Evolutionary conservation across 2,888 invertebrate genomes (phyloP), one percentile per base, ranked within the genome.

Genomic region (Zaprionus obscuricornis): DNA sequence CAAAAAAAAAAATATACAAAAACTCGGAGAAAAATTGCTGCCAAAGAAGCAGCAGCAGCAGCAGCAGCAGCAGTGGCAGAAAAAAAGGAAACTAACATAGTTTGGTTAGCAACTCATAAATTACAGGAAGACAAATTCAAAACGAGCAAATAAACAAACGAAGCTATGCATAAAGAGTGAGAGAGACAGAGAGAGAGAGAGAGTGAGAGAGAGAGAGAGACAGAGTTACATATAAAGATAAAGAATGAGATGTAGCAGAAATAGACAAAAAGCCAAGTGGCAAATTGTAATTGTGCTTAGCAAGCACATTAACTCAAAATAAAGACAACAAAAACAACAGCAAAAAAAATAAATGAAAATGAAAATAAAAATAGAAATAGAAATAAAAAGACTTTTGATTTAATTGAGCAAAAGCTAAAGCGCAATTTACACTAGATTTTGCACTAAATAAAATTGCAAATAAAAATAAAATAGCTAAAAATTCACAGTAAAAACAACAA

Each of bases 91-190:
- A 36, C 5, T 33, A 36, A 4, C 33, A 54, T 34, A 43, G 7
- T 31, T 46, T 55, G 56, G 55, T 66, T 63, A 57, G 54, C 56
- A 68, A 75, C 67, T 67, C 78, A 78, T 81, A 78, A 78, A 78
- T 78, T 74, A 78, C 82, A 82, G 64, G 65, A 71, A 76, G 60
- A 64, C 54, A 60, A 56, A 58, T 60, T 76, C 66, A 29, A 45
- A 40, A 51, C 29, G 47, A 34, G 39, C 60, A 66, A 66, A 66
- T 64, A 70, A 74, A 73, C 63, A 56, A 56, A 31, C 54, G 10
- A n/a, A n/a, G n/a, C 43, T 6, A 36, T 45, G 7, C 6, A 24
- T 18, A 36, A 17, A 26, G 27, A 14, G n/a, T n/a, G n/a, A n/a
- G n/a, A n/a, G n/a, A n/a, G n/a, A n/a, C n/a, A n/a, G n/a, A n/a